Evolutionary conservation across 2,888 invertebrate species (phyloP), one percentile per base, ranked within the genome.

Genomic region (Meiosimyza decipiens): DNA sequence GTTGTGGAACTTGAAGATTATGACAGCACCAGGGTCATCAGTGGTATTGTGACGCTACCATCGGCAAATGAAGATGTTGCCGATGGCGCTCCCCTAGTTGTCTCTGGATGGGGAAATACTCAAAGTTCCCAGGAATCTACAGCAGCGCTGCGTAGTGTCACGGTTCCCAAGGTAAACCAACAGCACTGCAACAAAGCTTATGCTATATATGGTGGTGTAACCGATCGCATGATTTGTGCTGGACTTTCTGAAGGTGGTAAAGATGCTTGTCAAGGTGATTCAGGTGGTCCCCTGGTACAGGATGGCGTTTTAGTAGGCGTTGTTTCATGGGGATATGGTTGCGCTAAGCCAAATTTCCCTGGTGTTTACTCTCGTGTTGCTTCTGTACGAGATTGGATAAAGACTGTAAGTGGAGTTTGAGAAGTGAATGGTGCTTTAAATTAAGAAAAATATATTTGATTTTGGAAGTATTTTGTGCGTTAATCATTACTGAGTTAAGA

Each of bases 101-200:
- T 87, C n/a, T 84, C 86, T 3, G 85, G 85, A n/a, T 86, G 84
- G 84, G 85, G 86, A 5, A 80, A 82, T 33, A 84, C 84, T 0
- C 82, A 82, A 62, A 81, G 70, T 65, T 11, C 65, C 0, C 22
- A 51, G 15, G 81, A 84, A 57, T 77, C 83, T 1, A 51, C 73
- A 1, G 40, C 63, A 6, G 57, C 75, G 7, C 73, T 85, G 7
- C 79, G 85, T 1, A 80, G 82, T 3, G 82, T 82, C 5, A 63
- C 69, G 2, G 83, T 85, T 18, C 84, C 83, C 1, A 84, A 79
- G 72, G 80, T 81, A 0, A 83, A 80, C 64, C 84, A 85, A 62
- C 55, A 66, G 4, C 15, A 71, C 3, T 85, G 85, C 73, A 73
- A 74, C 11, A 6, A 57, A 22, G 79, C 82, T 0, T 86, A 85